Base-by-base conservation (phyloP, 2,113 vertebrate genomes). In the Cercopithecus mona region DNA sequence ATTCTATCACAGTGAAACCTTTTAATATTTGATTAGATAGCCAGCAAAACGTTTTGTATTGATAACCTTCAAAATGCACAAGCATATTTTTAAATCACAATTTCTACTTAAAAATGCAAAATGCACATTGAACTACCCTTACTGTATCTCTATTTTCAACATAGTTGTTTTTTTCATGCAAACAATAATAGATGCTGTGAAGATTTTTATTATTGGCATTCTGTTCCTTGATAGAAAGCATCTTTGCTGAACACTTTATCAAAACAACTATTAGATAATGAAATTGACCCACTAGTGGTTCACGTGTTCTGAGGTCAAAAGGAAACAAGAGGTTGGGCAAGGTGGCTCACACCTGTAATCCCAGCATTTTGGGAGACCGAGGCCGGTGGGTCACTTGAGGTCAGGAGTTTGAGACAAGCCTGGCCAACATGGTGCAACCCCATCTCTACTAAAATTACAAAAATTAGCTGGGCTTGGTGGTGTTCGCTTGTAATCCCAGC, bases 81-180 rank as follows among this genome's bases (percentile, higher is more conserved):
- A 93, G 45, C 80, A 96, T 43, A 82, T 72, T 93, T 97, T 68
- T 97, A 90, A 59, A 93, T 93, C 76, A 83, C 90, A 93, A 93
- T 98, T 98, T 98, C 93, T 98, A 96, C 96, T 98, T 93, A 97
- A 96, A 93, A 96, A 97, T 55, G 23, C 83, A 81, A 97, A 98
- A 96, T 80, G 9, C 35, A 27, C 43, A 92, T 70, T 64, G 84
- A 97, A 81, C 9, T 82, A 40, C 48, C 45, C 92, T 97, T 87
- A 81, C 57, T 84, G 38, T 59, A 27, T 6, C 17, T 55, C 12
- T 48, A 35, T 95, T 98, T 98, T 97, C 78, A 96, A 90, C 32
- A 9, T 40, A 32, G 55, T 92, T 96, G 20, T 38, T 61, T 82
- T 82, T 78, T 90, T 88, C 13, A 96, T 5, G 81, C 1, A 52